These are phyloP conservation scores for Cantharis nigra DNA, from an alignment of 2,888 invertebrate species.

Conservation along the genomic window DNA sequence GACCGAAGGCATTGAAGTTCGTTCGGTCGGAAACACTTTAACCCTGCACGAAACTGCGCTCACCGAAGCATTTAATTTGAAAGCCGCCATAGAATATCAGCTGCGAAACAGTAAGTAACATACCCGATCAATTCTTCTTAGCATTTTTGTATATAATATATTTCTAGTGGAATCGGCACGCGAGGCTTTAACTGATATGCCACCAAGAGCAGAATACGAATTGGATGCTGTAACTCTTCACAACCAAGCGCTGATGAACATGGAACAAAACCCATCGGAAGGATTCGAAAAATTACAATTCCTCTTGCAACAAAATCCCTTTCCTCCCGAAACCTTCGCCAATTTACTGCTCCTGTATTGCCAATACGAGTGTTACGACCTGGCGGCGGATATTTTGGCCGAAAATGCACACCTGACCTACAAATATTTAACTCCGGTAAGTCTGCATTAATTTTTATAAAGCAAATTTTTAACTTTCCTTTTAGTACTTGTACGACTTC, in stretches of 20 bases:
- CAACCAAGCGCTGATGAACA: slow-evolving; percentile 88
- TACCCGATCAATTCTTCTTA: background rate
- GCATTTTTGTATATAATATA: background rate
- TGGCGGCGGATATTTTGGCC: slow-evolving; percentile 96
- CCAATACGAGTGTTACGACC: slow-evolving; percentile 95
- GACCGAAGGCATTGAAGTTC: slow-evolving; percentile 88
- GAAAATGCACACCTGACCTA: slow-evolving; percentile 97
- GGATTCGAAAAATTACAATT: slow-evolving; percentile 95
- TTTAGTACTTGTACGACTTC: slow-evolving; percentile 89
- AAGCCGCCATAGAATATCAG: slow-evolving; percentile 97
- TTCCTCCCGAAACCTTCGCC: slow-evolving; percentile 96
- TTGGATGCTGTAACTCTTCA: slow-evolving; percentile 96
- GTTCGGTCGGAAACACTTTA: slow-evolving; percentile 94
- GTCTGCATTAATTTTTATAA: slow-evolving; percentile 36
- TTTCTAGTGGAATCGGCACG: slow-evolving; percentile 76
- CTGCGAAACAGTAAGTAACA: slow-evolving; percentile 72
- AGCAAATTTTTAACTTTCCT: slow-evolving; percentile 21
- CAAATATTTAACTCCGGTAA: slow-evolving; percentile 87
- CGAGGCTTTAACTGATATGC: slow-evolving; percentile 87
- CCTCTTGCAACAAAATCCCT: slow-evolving; percentile 91
- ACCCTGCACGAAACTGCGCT: slow-evolving; percentile 94
- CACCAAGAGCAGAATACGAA: slow-evolving; percentile 94
- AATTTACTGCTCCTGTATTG: slow-evolving; percentile 94
- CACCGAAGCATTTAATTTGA: slow-evolving; percentile 97
- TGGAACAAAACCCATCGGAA: slow-evolving; percentile 85